Base-by-base conservation (phyloP, 2,888 invertebrate genomes). In the Oscheius myriophilus region DNA sequence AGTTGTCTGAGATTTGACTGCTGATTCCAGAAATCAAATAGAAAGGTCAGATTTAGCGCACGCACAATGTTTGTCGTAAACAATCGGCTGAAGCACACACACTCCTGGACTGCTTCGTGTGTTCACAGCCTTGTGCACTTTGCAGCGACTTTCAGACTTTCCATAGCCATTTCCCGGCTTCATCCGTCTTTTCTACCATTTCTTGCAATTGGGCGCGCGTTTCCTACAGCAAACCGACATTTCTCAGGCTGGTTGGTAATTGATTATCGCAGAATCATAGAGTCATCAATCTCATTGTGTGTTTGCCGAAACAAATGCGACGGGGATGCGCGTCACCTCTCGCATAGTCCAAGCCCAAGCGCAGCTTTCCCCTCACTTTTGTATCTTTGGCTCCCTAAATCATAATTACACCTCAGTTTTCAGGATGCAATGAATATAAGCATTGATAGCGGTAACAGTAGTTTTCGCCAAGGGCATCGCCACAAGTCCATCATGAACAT, bases 401-500 rank as follows among this genome's bases (percentile, higher is more conserved):
- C 33, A 33, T 33, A 6, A 9, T 6, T 33, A 3, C 33, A 9
- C 9, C 33, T 21, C 7, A 18, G 18, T 6, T 59, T 61, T 46
- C 61, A 61, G 61, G 61, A 61, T 61, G 61, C 61, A 61, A 61
- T 61, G 61, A 61, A 61, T 26, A 33, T 49, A 33, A 61, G 61
- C 49, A 33, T 61, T 26, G 61, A 49, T 14, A 49, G 46, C 25
- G 46, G 46, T 25, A 49, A 49, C 33, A 23, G 16, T 21, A 42
- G 42, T 39, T 18, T 41, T 23, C 61, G 33, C 21, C 45, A 61
- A 39, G 26, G 61, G 61, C 18, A 43, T 39, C 52, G 42, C n/a
- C 71, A 67, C 58, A 76, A 76, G 62, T 53, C 53, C 53, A 54
- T 73, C 45, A 76, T 76, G 76, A 76, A 76, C 57, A 52, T 67